Evolutionary conservation across 2,113 vertebrate genomes (phyloP), one percentile per base, ranked within the genome.

Genomic region (Ceuthmochares aereus): DNA sequence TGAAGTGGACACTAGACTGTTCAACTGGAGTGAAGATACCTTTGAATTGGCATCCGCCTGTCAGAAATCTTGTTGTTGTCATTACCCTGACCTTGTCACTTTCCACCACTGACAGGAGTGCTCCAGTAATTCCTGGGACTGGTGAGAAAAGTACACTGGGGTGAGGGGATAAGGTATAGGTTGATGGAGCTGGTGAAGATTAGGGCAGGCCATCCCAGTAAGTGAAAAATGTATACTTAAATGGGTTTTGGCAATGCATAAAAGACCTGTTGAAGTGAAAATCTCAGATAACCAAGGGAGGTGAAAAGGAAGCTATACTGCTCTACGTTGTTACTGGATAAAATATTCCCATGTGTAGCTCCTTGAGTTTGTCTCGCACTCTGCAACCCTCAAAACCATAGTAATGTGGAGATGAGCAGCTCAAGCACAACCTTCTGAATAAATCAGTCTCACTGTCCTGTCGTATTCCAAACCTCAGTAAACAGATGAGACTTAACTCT

Each of bases 401-500:
- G 45, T 29, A 36, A 17, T 29, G 23, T 85, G 63, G 51, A 84
- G 77, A 76, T 14, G 43, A 84, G 78, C 74, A 82, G 75, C 87
- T 83, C 0, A 2, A 91, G 63, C 5, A 3, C 86, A 77, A 77
- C 72, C 77, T 87, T 89, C 68, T 51, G 64, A 77, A 93, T 92
- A 86, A 91, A 95, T 93, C 76, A 72, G 16, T 40, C 51, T 74
- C 1, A 0, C 78, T 81, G 56, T 78, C 88, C 73, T 91, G 64
- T 36, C 76, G 40, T 75, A 67, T 88, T 95, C 47, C 4, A 23
- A 59, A 36, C 86, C 90, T 96, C 84, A 87, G 83, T 93, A 96
- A 96, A 93, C 95, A 95, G 88, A 81, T 78, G 88, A 90, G 90
- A 84, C 68, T 93, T 59, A 25, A 49, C 20, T 92, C 76, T 14